These are phyloP conservation scores for Euphydryas editha DNA, from an alignment of 2,888 invertebrate genomes.

Conservation along the genomic window DNA sequence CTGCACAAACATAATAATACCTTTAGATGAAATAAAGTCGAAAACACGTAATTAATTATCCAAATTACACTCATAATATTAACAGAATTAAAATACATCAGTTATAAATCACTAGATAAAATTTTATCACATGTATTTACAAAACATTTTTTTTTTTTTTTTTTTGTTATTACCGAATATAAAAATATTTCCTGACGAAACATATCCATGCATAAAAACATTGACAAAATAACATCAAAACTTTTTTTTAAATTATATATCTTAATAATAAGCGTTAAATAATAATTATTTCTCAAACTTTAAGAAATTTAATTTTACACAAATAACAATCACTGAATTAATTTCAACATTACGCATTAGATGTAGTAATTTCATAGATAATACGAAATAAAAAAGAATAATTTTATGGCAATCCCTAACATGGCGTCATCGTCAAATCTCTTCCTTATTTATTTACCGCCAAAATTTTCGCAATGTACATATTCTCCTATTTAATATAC, in stretches of 20 bases:
- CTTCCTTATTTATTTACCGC: not conserved
- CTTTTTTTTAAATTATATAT: not conserved
- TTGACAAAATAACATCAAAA: not conserved
- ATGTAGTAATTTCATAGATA: not conserved
- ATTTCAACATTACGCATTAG: not conserved
- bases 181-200: not conserved
- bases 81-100: slow-evolving; percentile 10
- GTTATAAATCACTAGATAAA: not conserved
- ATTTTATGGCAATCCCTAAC: slow-evolving; percentile 4
- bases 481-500: too few species aligned
- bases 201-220: not conserved
- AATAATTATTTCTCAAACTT: not conserved
- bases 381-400: not conserved
- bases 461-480: too few species aligned
- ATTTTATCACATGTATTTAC: slow-evolving; percentile 12
- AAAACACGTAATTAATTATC: slow-evolving; percentile 7
- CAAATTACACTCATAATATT: not conserved
- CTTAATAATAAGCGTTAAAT: not conserved
- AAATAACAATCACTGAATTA: not conserved
- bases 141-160: too few species aligned
- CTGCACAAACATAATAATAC: not conserved
- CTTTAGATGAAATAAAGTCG: not conserved
- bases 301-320: not conserved
- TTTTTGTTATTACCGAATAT: slow-evolving; percentile 12
- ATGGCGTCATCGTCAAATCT: not conserved